Base-by-base conservation (phyloP, 2,888 invertebrate species). In the Eremobia ochroleuca region DNA sequence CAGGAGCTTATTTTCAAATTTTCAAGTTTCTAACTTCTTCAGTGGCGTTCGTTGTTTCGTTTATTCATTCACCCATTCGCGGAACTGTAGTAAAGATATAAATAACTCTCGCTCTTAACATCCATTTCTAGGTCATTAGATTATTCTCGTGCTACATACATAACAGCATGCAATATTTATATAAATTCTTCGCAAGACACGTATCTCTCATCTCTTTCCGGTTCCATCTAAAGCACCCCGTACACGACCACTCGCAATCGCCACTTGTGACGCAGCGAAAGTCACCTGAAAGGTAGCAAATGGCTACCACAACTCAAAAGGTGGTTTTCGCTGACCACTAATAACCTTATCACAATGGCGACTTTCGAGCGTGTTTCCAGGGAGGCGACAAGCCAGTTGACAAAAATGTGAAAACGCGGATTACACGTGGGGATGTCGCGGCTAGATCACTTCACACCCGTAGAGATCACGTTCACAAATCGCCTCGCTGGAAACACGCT, bases 141-240 rank as follows among this genome's bases (percentile, higher is more conserved):
- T 49, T 65, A 59, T 34, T 64, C 46, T 67, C 31, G 40, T 49
- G 68, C 34, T 46, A 55, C 37, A 46, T 66, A 62, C 52, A 31
- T 77, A 82, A 64, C 55, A 58, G 55, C 31, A 49, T 18, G 82
- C 58, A 82, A 82, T 80, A 82, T 58, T 82, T 82, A 69, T 77
- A 64, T 69, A 82, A 82, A 64, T 77, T 82, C 31, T 72, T 78
- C 21, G 59, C 59, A 34, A 59, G 46, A 40, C 65, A 28, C 37
- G 59, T 81, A 61, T 46, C 62, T 55, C 59, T 5, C 83, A 31
- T 52, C 37, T 49, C 31, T 66, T 71, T 83, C 79, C 83, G 79
- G 83, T 81, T 66, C 34, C 11, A 13, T 66, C n/a, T 62, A 25
- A 61, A 11, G 18, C 25, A 34, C 15, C 1, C 8, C 0, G 13